Conservation (phyloP, 2,113 vertebrate species). For the Calyptomena viridis region DNA sequence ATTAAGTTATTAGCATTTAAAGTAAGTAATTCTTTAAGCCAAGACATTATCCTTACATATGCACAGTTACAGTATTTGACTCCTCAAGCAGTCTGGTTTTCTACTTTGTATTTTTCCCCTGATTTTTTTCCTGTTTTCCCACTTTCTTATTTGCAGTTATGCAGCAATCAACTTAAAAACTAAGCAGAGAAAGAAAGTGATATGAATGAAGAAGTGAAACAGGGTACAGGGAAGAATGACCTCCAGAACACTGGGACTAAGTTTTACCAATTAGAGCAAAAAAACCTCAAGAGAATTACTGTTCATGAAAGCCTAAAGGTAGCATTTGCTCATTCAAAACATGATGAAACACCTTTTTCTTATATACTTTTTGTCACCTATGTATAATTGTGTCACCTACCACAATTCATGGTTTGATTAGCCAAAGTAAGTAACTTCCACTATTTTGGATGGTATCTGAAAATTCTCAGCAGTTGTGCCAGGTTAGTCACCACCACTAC, state of each 20-base stretch:
- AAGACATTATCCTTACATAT: neutral
- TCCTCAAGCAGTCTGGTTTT: neutral
- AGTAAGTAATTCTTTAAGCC: neutral
- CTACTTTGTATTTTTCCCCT: neutral
- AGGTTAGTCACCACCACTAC: neutral
- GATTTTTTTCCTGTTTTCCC: rapidly evolving
- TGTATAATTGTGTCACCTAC: neutral
- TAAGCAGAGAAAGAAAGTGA: neutral
- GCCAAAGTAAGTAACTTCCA: neutral
- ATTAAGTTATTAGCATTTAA: neutral
- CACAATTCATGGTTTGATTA: neutral
- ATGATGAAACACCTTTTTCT: neutral
- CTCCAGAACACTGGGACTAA: neutral
- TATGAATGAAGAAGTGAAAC: neutral
- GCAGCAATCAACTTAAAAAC: neutral
- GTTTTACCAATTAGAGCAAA: neutral
- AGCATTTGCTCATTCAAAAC: neutral
- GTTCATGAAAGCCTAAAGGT: neutral
- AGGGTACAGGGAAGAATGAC: neutral
- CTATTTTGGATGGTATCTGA: neutral
- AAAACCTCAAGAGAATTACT: neutral
- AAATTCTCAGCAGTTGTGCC: neutral
- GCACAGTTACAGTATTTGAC: neutral
- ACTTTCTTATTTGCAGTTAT: neutral
- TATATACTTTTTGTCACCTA: neutral